phyloP scores from a whole-genome alignment of 2,113 vertebrate species.

The Alligator sinensis region DNA sequence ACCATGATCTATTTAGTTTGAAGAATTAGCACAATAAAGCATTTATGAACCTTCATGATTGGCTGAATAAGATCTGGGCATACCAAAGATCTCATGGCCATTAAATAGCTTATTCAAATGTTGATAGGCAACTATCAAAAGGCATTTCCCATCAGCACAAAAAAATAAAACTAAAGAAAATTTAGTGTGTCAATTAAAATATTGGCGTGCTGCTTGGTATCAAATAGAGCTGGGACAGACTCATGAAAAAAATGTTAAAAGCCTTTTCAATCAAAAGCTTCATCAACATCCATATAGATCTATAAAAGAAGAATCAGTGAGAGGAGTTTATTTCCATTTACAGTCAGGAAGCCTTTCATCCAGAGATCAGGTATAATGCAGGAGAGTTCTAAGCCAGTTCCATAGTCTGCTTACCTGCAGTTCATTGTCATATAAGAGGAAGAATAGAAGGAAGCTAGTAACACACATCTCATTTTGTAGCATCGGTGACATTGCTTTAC shows the following conservation, averaged over 20 bases:
- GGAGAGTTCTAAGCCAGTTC: constrained; percentile 44
- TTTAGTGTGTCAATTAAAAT: constrained; percentile 15
- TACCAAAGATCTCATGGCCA: constrained; percentile 24
- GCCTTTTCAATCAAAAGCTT: constrained; percentile 1
- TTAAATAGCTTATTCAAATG: constrained; percentile 45
- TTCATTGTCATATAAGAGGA: constrained; percentile 34
- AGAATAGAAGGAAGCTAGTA: constrained; percentile 23
- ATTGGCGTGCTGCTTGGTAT: not conserved
- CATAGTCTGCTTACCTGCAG: constrained; percentile 33
- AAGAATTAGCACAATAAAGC: constrained; percentile 46
- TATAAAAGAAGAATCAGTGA: constrained; percentile 21
- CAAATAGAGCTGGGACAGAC: constrained; percentile 23
- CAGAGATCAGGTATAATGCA: constrained; percentile 50
- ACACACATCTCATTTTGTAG: constrained; percentile 6
- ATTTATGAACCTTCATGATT: constrained; percentile 47
- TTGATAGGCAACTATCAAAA: constrained; percentile 15
- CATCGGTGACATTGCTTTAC: constrained; percentile 8
- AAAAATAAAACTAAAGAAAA: constrained; percentile 22
- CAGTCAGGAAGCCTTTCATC: constrained; percentile 68
- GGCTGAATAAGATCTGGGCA: constrained; percentile 43
- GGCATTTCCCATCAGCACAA: constrained; percentile 4
- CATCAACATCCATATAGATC: constrained; percentile 31
- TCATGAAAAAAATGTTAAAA: constrained; percentile 7
- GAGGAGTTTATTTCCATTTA: constrained; percentile 42
- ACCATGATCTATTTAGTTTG: constrained; percentile 38